Conservation (phyloP, 2,797 vertebrate species). For the Eurystomus glaucurus region DNA sequence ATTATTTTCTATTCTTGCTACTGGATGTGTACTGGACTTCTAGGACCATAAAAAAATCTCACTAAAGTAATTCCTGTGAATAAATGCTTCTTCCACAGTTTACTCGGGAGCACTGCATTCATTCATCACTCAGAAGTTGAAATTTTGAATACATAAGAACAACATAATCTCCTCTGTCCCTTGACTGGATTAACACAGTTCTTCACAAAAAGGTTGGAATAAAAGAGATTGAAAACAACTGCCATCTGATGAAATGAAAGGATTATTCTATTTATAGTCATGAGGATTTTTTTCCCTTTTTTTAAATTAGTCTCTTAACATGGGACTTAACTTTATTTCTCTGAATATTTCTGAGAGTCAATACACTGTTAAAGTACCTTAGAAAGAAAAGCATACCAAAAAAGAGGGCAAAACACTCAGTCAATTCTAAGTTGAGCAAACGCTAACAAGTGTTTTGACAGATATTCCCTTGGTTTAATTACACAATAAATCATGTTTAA, state of each 20-base stretch:
- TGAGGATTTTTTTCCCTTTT: background rate
- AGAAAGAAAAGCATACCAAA: background rate
- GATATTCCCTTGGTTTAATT: background rate
- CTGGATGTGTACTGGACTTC: background rate
- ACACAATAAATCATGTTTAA: background rate
- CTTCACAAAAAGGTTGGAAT: background rate
- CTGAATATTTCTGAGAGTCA: background rate
- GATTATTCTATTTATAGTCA: background rate
- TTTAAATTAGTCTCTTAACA: background rate
- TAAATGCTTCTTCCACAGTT: background rate
- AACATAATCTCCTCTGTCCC: background rate
- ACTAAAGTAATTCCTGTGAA: background rate
- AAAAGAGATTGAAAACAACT: background rate
- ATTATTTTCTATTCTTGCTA: background rate
- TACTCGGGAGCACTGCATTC: background rate
- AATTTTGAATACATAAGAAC: background rate
- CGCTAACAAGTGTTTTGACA: background rate
- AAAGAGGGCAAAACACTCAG: background rate
- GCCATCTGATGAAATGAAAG: background rate
- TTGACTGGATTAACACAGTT: constrained; percentile 5
- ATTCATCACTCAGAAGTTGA: background rate
- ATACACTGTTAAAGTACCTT: background rate
- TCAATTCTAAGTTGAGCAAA: background rate
- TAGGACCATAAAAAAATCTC: background rate
- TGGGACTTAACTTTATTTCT: background rate